Evolutionary conservation across 2,797 vertebrate species (phyloP).

Genomic region (Enteromius radiatus): DNA sequence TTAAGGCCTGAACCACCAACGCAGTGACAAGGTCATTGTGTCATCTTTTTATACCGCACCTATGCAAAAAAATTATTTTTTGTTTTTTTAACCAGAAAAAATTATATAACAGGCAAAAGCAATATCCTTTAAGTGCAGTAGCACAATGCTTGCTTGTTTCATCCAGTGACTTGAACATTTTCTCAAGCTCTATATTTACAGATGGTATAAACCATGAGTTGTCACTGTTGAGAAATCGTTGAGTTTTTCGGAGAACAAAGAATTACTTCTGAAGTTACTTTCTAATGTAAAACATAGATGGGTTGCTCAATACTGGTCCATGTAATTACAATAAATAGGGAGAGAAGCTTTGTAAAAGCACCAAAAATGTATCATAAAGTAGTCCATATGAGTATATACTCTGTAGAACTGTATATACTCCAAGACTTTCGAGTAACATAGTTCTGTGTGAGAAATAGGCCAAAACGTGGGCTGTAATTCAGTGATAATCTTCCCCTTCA

Average conservation of each 20-base stretch:
- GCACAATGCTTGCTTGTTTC: conserved; percentile 6
- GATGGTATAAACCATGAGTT: neutral
- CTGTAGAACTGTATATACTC: neutral
- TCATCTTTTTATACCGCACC: no score
- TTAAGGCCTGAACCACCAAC: neutral
- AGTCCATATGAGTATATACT: conserved; percentile 7
- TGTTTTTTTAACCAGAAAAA: neutral
- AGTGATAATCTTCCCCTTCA: neutral
- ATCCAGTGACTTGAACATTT: neutral
- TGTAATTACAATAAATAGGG: neutral
- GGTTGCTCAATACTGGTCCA: neutral
- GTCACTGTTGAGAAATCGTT: conserved; percentile 46
- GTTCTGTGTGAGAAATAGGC: conserved; percentile 13
- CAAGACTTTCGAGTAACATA: neutral
- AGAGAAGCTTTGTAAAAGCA: neutral
- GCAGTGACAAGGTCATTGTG: conserved; percentile 10
- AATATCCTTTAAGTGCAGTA: neutral
- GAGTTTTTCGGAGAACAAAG: conserved; percentile 15
- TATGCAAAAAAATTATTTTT: neutral
- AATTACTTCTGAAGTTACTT: neutral
- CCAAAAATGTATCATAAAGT: neutral
- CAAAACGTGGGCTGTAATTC: neutral
- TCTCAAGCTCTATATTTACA: neutral
- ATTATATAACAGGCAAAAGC: neutral
- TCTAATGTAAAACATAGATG: neutral